Percentiles rank a stretch among this genome's conserved stretches.
phyloP scores from a whole-genome alignment of 2,797 vertebrate species.

The Neomorphus geoffroyi region DNA sequence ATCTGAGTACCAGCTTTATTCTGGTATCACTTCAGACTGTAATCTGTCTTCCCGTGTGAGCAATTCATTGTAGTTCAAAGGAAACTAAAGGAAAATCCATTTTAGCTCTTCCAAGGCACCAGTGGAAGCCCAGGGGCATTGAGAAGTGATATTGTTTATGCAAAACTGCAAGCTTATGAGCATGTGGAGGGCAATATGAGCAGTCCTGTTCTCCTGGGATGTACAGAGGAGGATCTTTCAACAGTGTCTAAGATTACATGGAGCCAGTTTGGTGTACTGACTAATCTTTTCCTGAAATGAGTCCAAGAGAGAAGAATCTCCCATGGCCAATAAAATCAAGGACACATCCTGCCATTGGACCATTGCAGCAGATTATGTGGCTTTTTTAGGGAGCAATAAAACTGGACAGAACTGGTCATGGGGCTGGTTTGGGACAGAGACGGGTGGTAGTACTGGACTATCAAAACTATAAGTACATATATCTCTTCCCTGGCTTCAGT shows the following conservation, averaged over 20 bases:
- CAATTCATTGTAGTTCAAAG: background rate
- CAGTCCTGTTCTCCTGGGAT: background rate
- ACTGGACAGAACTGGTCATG: background rate
- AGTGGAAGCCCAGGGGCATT: background rate
- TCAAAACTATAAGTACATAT: accelerated
- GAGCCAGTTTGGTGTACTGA: background rate
- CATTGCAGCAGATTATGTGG: background rate
- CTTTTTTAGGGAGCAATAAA: background rate
- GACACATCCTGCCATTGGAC: background rate
- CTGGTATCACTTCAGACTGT: background rate
- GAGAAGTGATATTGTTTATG: background rate
- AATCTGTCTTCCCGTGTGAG: background rate
- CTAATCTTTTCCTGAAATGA: background rate
- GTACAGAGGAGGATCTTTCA: background rate
- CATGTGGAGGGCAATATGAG: background rate
- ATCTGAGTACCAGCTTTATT: background rate
- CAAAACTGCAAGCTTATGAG: background rate
- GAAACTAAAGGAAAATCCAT: background rate
- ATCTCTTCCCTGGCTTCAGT: background rate
- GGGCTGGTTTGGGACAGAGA: background rate
- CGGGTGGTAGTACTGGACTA: background rate
- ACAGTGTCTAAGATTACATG: background rate
- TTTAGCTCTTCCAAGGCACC: background rate
- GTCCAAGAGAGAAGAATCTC: background rate
- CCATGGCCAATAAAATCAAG: background rate